Evolutionary conservation across 2,888 invertebrate genomes (phyloP).

Genomic region (Athalia circularis): DNA sequence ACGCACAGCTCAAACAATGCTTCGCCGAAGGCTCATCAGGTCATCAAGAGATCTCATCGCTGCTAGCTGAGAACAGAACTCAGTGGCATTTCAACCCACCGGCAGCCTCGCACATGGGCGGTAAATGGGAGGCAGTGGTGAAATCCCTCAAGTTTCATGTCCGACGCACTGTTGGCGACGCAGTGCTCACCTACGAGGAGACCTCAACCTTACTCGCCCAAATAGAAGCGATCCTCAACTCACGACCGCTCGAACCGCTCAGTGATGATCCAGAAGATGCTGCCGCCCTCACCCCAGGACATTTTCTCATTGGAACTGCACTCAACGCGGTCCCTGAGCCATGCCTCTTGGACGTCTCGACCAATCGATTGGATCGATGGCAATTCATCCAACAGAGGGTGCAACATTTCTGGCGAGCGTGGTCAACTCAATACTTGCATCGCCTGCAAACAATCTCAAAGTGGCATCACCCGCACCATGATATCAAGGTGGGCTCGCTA

Average conservation of each 20-base stretch:
- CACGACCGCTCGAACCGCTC: conserved; percentile 52
- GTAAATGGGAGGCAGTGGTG: conserved; percentile 57
- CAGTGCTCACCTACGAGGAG: conserved; percentile 54
- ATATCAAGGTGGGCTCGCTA: conserved; percentile 28
- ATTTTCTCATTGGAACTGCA: conserved; percentile 59
- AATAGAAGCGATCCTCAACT: conserved; percentile 55
- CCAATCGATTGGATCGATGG: conserved; percentile 51
- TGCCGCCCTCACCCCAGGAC: conserved; percentile 57
- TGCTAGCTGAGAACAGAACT: not conserved
- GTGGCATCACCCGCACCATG: conserved; percentile 33
- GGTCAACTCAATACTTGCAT: conserved; percentile 23
- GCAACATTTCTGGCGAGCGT: conserved; percentile 22
- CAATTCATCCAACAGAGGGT: conserved; percentile 49
- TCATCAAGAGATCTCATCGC: conserved; percentile 7
- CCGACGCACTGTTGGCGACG: conserved; percentile 49
- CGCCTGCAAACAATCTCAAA: conserved; percentile 43
- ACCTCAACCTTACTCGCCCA: conserved; percentile 52
- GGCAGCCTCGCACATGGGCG: conserved; percentile 55
- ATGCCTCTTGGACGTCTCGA: conserved; percentile 46
- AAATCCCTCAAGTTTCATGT: conserved; percentile 55
- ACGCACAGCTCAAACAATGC: conserved; percentile 21
- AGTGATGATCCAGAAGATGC: conserved; percentile 54
- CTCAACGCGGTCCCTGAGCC: conserved; percentile 55
- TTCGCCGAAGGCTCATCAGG: conserved; percentile 20
- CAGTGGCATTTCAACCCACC: conserved; percentile 31